These are phyloP conservation scores for Drosophila pectinifera DNA, from an alignment of 1,140 invertebrate genomes.

Conservation along the genomic window DNA sequence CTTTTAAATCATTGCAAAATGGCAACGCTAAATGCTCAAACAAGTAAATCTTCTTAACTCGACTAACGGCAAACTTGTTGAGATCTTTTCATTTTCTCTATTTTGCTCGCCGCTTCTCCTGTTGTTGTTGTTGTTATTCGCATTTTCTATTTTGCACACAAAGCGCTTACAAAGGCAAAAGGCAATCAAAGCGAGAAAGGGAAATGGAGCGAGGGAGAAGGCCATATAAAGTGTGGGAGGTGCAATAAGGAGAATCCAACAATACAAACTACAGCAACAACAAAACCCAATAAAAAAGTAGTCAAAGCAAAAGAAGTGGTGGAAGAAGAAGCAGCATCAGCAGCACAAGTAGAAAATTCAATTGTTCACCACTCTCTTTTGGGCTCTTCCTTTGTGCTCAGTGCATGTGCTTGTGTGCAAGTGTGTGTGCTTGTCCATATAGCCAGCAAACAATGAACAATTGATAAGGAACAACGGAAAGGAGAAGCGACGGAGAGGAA, in stretches of 20 bases:
- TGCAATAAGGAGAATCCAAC: conserved; percentile 37
- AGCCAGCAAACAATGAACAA: conserved; percentile 58
- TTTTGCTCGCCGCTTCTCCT: conserved; percentile 26
- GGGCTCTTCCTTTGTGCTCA: conserved; percentile 31
- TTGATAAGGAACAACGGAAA: conserved; percentile 60
- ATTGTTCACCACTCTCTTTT: conserved; percentile 65
- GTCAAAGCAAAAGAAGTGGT: conserved; percentile 44
- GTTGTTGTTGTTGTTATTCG: conserved; percentile 38
- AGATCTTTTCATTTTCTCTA: conserved; percentile 60
- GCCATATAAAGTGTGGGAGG: conserved; percentile 47
- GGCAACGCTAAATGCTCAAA: conserved; percentile 50
- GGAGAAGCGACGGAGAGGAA: conserved; percentile 31
- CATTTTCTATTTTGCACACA: conserved; percentile 62
- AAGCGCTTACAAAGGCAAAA: conserved; percentile 69
- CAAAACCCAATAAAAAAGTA: conserved; percentile 66
- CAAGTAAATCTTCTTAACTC: conserved; percentile 73
- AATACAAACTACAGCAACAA: conserved; percentile 24
- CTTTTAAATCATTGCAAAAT: conserved; percentile 63
- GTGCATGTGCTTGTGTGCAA: conserved; percentile 35
- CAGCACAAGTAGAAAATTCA: conserved; percentile 75
- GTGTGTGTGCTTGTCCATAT: conserved; percentile 62
- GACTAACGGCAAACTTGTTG: conserved; percentile 73
- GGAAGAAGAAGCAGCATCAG: conserved; percentile 36
- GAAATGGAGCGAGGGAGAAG: background rate
- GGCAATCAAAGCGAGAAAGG: conserved; percentile 29